These are phyloP conservation scores for Semnornis frantzii DNA, from an alignment of 2,113 vertebrate species.

Conservation along the genomic window DNA sequence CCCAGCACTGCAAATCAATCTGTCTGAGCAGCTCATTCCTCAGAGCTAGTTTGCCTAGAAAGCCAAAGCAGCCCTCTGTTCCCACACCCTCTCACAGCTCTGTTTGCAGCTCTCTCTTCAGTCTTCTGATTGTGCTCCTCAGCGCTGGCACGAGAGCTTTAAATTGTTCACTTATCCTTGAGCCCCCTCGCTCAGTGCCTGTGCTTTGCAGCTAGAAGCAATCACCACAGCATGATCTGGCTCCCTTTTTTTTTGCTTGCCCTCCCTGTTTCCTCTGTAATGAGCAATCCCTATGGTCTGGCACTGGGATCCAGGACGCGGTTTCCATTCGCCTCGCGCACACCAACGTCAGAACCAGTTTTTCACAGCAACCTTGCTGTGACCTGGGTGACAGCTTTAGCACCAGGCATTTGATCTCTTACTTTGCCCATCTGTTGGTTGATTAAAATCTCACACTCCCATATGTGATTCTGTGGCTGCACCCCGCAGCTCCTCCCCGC, in stretches of 20 bases:
- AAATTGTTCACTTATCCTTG: background rate
- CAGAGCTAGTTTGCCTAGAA: background rate
- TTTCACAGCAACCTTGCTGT: constrained; percentile 10
- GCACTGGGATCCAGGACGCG: background rate
- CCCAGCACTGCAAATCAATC: background rate
- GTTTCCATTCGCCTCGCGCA: background rate
- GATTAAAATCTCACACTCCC: background rate
- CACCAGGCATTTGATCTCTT: background rate
- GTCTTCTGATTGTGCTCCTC: background rate
- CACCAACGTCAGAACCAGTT: background rate
- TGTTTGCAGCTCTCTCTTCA: background rate
- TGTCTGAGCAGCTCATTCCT: background rate
- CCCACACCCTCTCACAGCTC: background rate
- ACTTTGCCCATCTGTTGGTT: constrained; percentile 15
- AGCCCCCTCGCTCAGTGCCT: background rate
- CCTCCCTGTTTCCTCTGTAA: background rate
- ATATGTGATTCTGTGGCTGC: background rate
- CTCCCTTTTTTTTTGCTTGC: background rate
- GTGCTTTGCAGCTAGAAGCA: background rate
- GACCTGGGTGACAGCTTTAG: constrained; percentile 24
- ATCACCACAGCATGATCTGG: background rate
- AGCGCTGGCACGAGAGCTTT: background rate
- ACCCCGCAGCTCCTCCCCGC: background rate
- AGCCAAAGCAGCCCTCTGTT: background rate
- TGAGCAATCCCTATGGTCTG: background rate